These are phyloP conservation scores for Nomada lathburiana DNA, from an alignment of 2,888 invertebrate genomes.

Conservation along the genomic window DNA sequence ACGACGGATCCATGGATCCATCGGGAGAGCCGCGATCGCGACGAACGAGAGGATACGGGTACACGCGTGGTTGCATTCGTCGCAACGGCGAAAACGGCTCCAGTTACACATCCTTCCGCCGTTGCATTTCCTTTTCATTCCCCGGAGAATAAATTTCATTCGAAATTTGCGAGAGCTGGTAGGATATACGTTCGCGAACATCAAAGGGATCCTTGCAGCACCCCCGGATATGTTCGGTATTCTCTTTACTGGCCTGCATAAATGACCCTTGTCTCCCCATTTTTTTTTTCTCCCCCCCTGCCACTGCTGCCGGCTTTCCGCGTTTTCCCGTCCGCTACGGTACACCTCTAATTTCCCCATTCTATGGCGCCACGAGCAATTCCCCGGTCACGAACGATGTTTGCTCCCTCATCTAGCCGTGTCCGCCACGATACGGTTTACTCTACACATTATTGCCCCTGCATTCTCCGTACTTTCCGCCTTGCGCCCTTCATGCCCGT, in stretches of 20 bases:
- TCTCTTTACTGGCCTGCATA: constrained; percentile 51
- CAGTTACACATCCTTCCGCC: constrained; percentile 29
- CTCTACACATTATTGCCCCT: constrained; percentile 29
- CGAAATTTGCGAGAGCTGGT: constrained; percentile 37
- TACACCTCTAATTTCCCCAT: constrained; percentile 36
- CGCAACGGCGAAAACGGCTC: not conserved
- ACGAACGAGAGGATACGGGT: not conserved
- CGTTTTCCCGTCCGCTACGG: not conserved
- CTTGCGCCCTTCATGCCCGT: constrained; percentile 1
- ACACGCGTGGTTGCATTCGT: not conserved
- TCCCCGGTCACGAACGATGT: not conserved
- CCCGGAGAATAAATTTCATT: constrained; percentile 46
- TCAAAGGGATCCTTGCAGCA: constrained; percentile 33
- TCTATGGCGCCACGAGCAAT: not conserved
- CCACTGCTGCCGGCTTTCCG: not conserved
- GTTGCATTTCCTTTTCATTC: constrained; percentile 33
- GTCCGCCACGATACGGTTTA: constrained; percentile 25
- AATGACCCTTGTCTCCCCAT: constrained; percentile 48
- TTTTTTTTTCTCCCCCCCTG: not conserved
- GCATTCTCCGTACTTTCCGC: constrained; percentile 5
- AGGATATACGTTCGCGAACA: constrained; percentile 18
- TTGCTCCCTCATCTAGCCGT: not conserved
- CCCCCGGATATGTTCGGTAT: constrained; percentile 46
- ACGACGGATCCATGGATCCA: not conserved
- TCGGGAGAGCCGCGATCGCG: constrained; percentile 1